Conservation (phyloP, 2,797 vertebrate genomes). For the Tauraco hartlaubi region DNA sequence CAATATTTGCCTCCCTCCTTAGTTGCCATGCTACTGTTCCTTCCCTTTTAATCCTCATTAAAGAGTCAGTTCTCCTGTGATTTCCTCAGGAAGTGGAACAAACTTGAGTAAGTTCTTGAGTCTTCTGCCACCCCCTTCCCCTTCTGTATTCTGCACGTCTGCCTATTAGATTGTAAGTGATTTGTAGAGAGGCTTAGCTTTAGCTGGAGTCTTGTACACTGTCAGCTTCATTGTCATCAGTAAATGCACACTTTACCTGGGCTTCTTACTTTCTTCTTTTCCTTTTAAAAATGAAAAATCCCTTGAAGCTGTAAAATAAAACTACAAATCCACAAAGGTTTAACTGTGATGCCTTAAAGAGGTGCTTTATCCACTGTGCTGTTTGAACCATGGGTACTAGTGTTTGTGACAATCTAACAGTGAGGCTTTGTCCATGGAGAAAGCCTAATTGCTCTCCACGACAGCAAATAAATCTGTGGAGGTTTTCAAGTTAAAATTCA, state of each 20-base stretch:
- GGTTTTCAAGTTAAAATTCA: conserved; percentile 62
- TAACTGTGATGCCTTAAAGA: conserved; percentile 11
- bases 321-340: conserved; percentile 42
- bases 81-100: conserved; percentile 64
- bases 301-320: conserved; percentile 51
- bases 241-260: conserved; percentile 17
- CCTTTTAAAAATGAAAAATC: conserved; percentile 56
- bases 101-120: conserved; percentile 31
- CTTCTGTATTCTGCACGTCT: conserved; percentile 18
- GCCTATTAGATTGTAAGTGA: conserved; percentile 46
- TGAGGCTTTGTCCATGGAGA: conserved; percentile 50
- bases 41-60: not conserved
- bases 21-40: not conserved
- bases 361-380: conserved; percentile 27
- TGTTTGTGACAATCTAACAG: conserved; percentile 5
- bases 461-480: conserved; percentile 58
- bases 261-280: conserved; percentile 52
- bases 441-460: conserved; percentile 69
- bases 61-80: conserved; percentile 3
- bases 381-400: conserved; percentile 16
- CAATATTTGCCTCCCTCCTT: conserved; percentile 5
- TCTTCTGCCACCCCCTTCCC: not conserved
- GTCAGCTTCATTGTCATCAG: conserved; percentile 29
- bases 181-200: conserved; percentile 47
- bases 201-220: not conserved